Conservation (phyloP, 2,888 invertebrate species). For the Ochlodes sylvanus region DNA sequence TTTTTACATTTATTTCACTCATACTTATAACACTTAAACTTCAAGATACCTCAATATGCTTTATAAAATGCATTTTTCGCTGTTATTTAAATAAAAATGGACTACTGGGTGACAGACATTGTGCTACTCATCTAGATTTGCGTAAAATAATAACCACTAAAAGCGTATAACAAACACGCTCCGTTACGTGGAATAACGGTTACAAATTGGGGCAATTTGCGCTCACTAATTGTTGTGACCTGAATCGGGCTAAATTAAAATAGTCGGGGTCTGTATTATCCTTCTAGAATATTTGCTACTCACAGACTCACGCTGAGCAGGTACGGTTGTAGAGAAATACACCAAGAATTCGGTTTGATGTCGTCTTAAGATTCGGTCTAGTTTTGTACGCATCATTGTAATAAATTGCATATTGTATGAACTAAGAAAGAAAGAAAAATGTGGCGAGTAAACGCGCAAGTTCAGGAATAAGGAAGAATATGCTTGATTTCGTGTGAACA, state of each 20-base stretch:
- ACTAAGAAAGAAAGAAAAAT: too few relatives aligned
- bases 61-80: too few relatives aligned
- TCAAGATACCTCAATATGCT: too few relatives aligned
- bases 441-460: too few relatives aligned
- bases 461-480: too few relatives aligned
- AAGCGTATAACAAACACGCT: conserved; percentile 5
- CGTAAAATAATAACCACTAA: conserved; percentile 12
- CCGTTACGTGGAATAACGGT: conserved; percentile 20
- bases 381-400: too few relatives aligned
- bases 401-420: too few relatives aligned
- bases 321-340: not conserved
- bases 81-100: not conserved
- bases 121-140: not conserved
- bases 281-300: not conserved
- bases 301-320: not conserved
- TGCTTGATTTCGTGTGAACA: too few relatives aligned
- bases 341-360: not conserved
- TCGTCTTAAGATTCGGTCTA: too few relatives aligned
- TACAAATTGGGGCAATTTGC: conserved; percentile 32
- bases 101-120: not conserved
- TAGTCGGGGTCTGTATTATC: not conserved
- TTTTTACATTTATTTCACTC: too few relatives aligned
- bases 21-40: too few relatives aligned
- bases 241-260: conserved; percentile 24
- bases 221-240: conserved; percentile 33